Percentiles rank a stretch among this genome's conserved stretches.
Conservation (phyloP, 2,113 vertebrate genomes). For the Platichthys stellatus region DNA sequence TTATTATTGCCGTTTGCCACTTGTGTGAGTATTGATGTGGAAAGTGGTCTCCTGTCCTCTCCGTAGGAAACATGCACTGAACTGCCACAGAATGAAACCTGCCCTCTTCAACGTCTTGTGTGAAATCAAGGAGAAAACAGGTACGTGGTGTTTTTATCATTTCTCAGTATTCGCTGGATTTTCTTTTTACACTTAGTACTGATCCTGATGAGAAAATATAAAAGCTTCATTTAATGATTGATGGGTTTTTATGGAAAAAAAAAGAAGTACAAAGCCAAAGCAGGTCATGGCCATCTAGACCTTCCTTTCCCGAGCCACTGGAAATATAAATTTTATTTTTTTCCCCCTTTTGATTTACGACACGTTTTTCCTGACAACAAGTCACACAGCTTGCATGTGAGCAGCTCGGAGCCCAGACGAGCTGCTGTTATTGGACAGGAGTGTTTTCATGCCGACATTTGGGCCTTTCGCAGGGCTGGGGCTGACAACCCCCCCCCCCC, state of each 20-base stretch:
- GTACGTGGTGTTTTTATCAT: conserved; percentile 54
- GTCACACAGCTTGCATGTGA: conserved; percentile 34
- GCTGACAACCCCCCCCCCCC: conserved; percentile 27
- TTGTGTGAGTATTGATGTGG: conserved; percentile 62
- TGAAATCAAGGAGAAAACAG: conserved; percentile 86
- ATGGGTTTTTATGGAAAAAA: not conserved
- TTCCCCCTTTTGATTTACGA: not conserved
- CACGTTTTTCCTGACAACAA: conserved; percentile 15
- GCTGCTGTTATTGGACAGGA: conserved; percentile 51
- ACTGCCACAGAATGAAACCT: conserved; percentile 86
- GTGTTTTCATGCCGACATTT: conserved; percentile 61
- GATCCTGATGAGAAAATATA: not conserved
- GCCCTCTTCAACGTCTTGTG: conserved; percentile 85
- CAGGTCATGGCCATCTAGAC: not conserved
- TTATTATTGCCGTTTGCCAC: conserved; percentile 45
- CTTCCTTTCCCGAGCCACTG: not conserved
- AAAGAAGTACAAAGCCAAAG: conserved; percentile 3
- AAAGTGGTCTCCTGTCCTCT: conserved; percentile 58
- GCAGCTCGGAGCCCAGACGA: conserved; percentile 14
- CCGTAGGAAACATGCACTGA: conserved; percentile 84
- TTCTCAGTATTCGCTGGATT: conserved; percentile 5
- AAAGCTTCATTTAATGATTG: not conserved
- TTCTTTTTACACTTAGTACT: not conserved
- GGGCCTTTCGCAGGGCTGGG: conserved; percentile 34
- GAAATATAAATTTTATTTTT: not conserved